These are phyloP conservation scores for Pomacea maculata DNA, from an alignment of 1,140 invertebrate species.

Conservation along the genomic window DNA sequence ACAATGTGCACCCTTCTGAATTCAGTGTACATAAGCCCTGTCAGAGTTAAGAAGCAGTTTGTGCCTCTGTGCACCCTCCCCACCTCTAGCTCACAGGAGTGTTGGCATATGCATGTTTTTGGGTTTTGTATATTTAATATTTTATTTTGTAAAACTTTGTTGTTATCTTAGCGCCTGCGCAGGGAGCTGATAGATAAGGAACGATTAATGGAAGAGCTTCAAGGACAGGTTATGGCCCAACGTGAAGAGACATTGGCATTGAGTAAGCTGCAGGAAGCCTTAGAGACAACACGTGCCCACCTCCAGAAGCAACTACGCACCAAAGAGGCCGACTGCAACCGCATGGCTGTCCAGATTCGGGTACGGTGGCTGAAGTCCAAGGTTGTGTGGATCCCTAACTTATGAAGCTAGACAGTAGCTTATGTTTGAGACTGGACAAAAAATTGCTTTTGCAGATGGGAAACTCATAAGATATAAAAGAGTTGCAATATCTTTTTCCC, in stretches of 20 bases:
- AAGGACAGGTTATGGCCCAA: slow-evolving; percentile 50
- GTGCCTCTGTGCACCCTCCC: background rate
- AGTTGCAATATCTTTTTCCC: too few relatives aligned
- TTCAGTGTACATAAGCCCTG: too few relatives aligned
- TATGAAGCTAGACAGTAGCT: too few relatives aligned
- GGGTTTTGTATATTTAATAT: too few relatives aligned
- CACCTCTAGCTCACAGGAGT: background rate
- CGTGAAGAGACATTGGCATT: slow-evolving; percentile 60
- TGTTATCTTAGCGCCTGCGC: slow-evolving; percentile 45
- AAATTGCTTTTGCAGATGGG: too few relatives aligned
- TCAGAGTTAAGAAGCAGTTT: too few relatives aligned
- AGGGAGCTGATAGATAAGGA: slow-evolving; percentile 52
- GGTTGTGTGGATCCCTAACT: too few relatives aligned
- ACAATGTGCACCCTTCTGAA: background rate
- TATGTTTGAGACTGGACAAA: too few relatives aligned
- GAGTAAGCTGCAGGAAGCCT: slow-evolving; percentile 56
- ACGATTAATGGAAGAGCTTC: slow-evolving; percentile 48
- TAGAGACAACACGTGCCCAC: slow-evolving; percentile 62
- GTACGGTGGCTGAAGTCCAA: slow-evolving; percentile 28
- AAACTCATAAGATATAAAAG: too few relatives aligned
- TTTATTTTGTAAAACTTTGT: background rate
- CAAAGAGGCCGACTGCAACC: slow-evolving; percentile 65
- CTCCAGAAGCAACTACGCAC: slow-evolving; percentile 63
- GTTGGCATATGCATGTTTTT: too few relatives aligned
- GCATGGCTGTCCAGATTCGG: slow-evolving; percentile 64